Conservation (phyloP, 2,797 vertebrate species). For the Pipistrellus nathusii region DNA sequence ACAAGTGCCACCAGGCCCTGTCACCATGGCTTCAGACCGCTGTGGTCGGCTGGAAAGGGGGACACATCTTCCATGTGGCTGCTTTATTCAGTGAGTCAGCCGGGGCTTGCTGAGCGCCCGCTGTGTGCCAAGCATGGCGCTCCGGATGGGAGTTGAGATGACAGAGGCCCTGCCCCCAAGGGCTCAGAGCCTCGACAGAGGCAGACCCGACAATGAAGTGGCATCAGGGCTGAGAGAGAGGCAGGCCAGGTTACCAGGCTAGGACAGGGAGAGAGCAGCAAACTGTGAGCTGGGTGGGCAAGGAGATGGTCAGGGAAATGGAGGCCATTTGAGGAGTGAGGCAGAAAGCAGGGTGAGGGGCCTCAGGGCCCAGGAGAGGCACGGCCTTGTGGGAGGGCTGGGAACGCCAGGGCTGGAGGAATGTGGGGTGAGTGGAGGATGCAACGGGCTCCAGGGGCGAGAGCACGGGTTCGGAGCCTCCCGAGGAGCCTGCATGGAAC, state of each 20-base stretch:
- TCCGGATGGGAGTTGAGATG: background rate
- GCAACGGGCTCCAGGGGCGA: background rate
- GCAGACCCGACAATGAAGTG: background rate
- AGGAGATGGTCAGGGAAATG: background rate
- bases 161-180: background rate
- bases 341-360: too few relatives aligned
- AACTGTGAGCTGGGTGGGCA: background rate
- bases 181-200: background rate
- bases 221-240: background rate
- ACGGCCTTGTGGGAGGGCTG: background rate
- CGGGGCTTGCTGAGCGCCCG: background rate
- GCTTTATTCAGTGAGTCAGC: background rate
- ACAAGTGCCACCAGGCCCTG: background rate
- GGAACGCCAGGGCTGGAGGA: background rate
- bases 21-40: background rate
- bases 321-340: background rate
- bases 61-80: accelerated
- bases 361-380: background rate
- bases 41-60: background rate
- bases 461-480: accelerated
- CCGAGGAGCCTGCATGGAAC: accelerated
- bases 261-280: background rate
- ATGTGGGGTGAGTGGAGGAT: background rate
- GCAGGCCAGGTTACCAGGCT: background rate
- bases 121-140: background rate